Percentiles rank a stretch among this genome's conserved stretches.
phyloP scores from a whole-genome alignment of 64 coral and sea anemone species.

The Montipora cactus region DNA sequence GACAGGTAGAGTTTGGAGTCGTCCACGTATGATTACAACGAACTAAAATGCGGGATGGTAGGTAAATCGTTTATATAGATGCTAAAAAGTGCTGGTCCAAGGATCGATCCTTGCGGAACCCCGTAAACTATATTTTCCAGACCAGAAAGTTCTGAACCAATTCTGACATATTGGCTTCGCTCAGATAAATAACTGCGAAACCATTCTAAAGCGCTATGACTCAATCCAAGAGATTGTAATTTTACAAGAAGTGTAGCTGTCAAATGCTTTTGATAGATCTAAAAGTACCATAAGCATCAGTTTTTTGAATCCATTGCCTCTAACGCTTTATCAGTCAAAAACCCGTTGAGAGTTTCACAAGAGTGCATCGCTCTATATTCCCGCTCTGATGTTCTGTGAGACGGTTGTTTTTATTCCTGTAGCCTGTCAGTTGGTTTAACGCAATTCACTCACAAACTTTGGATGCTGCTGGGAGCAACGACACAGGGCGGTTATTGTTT shows the following conservation, averaged over 20 bases:
- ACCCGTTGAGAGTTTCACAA: constrained; percentile 59
- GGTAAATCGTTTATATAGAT: constrained; percentile 59
- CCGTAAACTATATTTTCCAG: constrained; percentile 38
- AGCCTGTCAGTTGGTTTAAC: constrained; percentile 56
- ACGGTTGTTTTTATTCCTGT: constrained; percentile 50
- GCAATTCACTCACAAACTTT: constrained; percentile 79
- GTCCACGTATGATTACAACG: constrained; percentile 32
- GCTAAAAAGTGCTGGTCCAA: constrained; percentile 47
- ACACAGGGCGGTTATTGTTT: constrained; percentile 40
- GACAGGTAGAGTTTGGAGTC: constrained; percentile 55
- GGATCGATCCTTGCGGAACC: constrained; percentile 46
- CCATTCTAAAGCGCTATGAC: neutral
- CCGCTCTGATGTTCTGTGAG: constrained; percentile 62
- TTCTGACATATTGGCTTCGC: constrained; percentile 69
- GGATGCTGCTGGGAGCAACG: constrained; percentile 35
- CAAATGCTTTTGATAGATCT: constrained; percentile 76
- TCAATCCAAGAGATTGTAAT: constrained; percentile 30
- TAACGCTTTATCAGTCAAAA: constrained; percentile 60
- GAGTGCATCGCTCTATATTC: constrained; percentile 47
- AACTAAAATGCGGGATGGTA: constrained; percentile 5
- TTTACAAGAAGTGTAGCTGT: constrained; percentile 64
- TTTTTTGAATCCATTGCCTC: constrained; percentile 74
- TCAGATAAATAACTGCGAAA: constrained; percentile 57
- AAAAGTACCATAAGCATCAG: constrained; percentile 60
- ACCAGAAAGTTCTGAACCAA: constrained; percentile 27